Evolutionary conservation across 2,797 vertebrate genomes (phyloP), one percentile per base, ranked within the genome.

Genomic region (Syngnathus rostellatus): DNA sequence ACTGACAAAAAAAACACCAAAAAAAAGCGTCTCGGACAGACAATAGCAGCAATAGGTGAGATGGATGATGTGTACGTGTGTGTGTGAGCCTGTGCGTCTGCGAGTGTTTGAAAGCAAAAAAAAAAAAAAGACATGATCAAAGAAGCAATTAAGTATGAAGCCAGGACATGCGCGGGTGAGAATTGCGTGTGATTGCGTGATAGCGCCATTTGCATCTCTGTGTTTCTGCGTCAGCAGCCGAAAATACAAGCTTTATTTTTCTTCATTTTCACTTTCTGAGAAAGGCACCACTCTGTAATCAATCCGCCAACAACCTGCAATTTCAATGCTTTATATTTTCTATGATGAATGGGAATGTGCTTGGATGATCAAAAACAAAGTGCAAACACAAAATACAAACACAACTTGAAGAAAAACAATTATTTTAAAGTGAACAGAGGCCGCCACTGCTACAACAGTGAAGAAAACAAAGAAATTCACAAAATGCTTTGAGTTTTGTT

Each of bases 1-100:
- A 79, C 51, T 84, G 76, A 84, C 80, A 83, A 57, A 66, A 59
- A 66, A 69, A 76, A 72, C 68, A 73, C 61, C 60, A 73, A 69
- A 66, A 81, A 76, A 57, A 6, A 57, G 54, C 55, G 16, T 14
- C 25, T 57, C 37, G 31, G 55, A 57, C 31, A 5, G 31, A 57
- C 55, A 57, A 81, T 75, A 76, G 65, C 57, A 71, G 54, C 70
- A 67, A 77, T 65, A 58, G n/a, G 21, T 23, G 14, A 74, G 70
- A 68, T 68, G 59, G 64, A 76, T 75, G 11, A 3, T 14, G 60
- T 43, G 60, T 23, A 19, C 14, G 31, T 11, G 58, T 21, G 39
- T 41, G n/a, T 17, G 39, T 43, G 19, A 12, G 39, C 6, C 10
- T 14, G 23, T 55, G 53, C 11, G 23, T 55, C 4, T 16, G 3